Evolutionary conservation across 30 jellyfish, hydroid and myxozoan species (phyloP).

Genomic region (Pelagia noctiluca): DNA sequence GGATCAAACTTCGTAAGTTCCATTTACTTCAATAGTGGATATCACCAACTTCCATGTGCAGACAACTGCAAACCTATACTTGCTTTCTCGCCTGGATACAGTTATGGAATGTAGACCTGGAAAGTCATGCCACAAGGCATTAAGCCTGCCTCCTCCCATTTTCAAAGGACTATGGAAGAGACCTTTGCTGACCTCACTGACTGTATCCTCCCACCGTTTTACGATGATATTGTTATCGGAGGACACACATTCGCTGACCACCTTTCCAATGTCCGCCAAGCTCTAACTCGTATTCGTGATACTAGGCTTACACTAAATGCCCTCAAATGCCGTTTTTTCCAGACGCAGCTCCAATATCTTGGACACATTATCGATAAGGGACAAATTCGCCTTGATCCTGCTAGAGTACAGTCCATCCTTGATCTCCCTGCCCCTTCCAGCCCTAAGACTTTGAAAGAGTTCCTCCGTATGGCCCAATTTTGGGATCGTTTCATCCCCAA

Average conservation of each 20-base stretch:
- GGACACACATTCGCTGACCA: conserved; percentile 32
- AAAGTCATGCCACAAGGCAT: conserved; percentile 51
- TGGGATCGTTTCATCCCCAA: conserved; percentile 15
- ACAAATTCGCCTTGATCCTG: conserved; percentile 40
- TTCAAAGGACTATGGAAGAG: conserved; percentile 50
- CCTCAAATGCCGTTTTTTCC: conserved; percentile 26
- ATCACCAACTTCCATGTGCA: conserved; percentile 20
- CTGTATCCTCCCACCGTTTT: conserved; percentile 49
- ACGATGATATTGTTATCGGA: conserved; percentile 32
- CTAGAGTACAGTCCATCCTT: conserved; percentile 6
- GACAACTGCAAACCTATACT: conserved; percentile 25
- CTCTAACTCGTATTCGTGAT: conserved; percentile 28
- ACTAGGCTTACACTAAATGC: conserved; percentile 30
- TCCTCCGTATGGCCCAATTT: conserved; percentile 35
- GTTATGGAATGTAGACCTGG: conserved; percentile 41
- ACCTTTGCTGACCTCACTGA: conserved; percentile 8
- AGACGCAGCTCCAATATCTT: conserved; percentile 8
- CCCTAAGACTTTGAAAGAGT: conserved; percentile 8
- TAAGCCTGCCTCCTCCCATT: conserved; percentile 33
- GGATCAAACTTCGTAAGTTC: conserved; percentile 45
- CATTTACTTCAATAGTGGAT: conserved; percentile 44
- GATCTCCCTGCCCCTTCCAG: conserved; percentile 31
- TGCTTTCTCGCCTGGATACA: conserved; percentile 39
- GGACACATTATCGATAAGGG: conserved; percentile 55
- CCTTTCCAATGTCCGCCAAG: conserved; percentile 30